Conservation (phyloP, 2,797 vertebrate species). For the Coregonus suidteri region DNA sequence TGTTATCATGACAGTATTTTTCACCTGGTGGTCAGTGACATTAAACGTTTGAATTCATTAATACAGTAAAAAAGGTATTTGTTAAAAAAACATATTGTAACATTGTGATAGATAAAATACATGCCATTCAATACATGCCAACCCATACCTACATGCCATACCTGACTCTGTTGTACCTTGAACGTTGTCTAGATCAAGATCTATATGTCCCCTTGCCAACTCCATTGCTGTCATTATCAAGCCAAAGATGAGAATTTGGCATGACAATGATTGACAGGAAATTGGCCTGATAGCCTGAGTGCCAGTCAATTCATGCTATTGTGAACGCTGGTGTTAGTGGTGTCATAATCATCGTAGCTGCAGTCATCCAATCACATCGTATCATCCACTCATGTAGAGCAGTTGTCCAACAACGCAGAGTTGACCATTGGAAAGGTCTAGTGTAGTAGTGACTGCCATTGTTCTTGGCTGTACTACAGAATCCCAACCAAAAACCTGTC, state of each 20-base stretch:
- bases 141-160: neutral
- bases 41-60: neutral
- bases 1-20: neutral
- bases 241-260: no score
- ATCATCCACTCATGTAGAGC: conserved; percentile 2
- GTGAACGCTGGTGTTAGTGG: conserved; percentile 5
- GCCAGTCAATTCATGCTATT: neutral
- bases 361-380: neutral
- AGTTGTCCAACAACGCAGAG: neutral
- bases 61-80: neutral
- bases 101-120: neutral
- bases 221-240: no score
- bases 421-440: neutral
- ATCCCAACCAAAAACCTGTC: conserved; percentile 96
- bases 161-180: neutral
- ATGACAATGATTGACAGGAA: no score
- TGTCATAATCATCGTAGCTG: conserved; percentile 25
- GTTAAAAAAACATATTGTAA: neutral
- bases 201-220: neutral
- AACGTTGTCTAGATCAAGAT: no score
- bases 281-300: no score
- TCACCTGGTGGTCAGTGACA: neutral
- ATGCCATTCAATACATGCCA: neutral
- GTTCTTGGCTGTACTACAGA: conserved; percentile 75
- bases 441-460: neutral